Percentiles rank a stretch among this genome's conserved stretches.
Conservation (phyloP, 1,140 invertebrate genomes). For the Ceratosolen fusciceps region DNA sequence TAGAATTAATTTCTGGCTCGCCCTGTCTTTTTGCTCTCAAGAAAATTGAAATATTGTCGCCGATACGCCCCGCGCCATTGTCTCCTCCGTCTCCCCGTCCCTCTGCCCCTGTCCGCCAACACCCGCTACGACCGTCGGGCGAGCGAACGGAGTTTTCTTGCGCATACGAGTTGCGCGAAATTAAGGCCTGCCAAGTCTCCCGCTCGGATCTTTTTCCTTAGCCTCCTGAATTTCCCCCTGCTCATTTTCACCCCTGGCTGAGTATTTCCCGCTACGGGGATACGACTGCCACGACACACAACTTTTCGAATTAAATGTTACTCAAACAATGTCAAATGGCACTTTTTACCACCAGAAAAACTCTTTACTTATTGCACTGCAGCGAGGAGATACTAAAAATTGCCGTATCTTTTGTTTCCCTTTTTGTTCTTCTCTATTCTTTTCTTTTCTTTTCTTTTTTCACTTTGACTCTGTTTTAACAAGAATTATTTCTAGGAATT, state of each 20-base stretch:
- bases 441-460: too few relatives aligned
- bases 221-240: neutral
- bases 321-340: constrained; percentile 3
- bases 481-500: too few relatives aligned
- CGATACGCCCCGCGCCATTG: neutral
- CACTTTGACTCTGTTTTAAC: too few relatives aligned
- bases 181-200: neutral
- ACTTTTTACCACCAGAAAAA: too few relatives aligned
- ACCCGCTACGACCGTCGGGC: neutral
- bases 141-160: neutral
- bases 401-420: too few relatives aligned
- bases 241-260: neutral
- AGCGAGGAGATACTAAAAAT: too few relatives aligned
- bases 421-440: too few relatives aligned
- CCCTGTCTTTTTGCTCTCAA: constrained; percentile 4
- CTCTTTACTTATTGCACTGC: too few relatives aligned
- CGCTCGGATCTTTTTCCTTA: neutral
- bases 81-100: neutral
- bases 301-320: constrained; percentile 5
- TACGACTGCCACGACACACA: neutral
- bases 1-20: constrained; percentile 27
- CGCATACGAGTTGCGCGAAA: neutral
- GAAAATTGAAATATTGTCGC: constrained; percentile 42
- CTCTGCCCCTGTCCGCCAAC: neutral
- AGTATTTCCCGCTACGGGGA: neutral